Evolutionary conservation across 2,113 vertebrate genomes (phyloP), one percentile per base, ranked within the genome.

Genomic region (Uropsilus gracilis): DNA sequence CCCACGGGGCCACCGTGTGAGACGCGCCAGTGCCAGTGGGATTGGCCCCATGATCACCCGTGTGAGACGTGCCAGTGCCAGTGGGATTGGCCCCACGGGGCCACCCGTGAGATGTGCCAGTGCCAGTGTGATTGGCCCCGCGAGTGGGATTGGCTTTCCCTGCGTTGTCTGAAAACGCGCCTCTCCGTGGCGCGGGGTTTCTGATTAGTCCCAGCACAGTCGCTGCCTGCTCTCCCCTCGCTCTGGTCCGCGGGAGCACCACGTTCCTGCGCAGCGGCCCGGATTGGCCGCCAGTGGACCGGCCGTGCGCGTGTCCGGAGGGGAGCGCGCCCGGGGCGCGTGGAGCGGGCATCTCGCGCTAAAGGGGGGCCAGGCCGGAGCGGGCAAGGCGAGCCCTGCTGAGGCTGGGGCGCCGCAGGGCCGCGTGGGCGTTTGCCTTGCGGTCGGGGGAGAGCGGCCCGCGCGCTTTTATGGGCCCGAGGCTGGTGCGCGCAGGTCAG

Each of bases 401-500:
- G 28, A 39, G 68, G 12, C 28, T 59, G 44, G 16, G 55, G n/a
- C 3, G 42, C 76, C n/a, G 1, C 0, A n/a, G 59, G 86, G 63
- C 53, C 80, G 83, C 18, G 39, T 84, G 86, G 34, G 59, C 72
- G 83, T 84, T 89, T 91, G 28, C 57, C 2, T 7, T 2, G 44
- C 11, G n/a, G 42, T 34, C 6, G n/a, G 42, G 91, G 77, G 2
- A 93, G 68, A 2, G 39, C 34, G 1, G 2, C 5, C 61, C 5
- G 48, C 26, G 39, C 73, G 93, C 93, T 97, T 96, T 97, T 88
- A 96, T 55, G 77, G 77, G n/a, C n/a, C n/a, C n/a, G n/a, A n/a
- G n/a, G n/a, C n/a, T n/a, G n/a, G n/a, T n/a, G n/a, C n/a, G n/a
- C n/a, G n/a, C 55, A 16, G 91, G 93, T 90, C 91, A 96, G 91